Evolutionary conservation across 2,888 invertebrate genomes (phyloP).

Genomic region (Cacoxenus indagator): DNA sequence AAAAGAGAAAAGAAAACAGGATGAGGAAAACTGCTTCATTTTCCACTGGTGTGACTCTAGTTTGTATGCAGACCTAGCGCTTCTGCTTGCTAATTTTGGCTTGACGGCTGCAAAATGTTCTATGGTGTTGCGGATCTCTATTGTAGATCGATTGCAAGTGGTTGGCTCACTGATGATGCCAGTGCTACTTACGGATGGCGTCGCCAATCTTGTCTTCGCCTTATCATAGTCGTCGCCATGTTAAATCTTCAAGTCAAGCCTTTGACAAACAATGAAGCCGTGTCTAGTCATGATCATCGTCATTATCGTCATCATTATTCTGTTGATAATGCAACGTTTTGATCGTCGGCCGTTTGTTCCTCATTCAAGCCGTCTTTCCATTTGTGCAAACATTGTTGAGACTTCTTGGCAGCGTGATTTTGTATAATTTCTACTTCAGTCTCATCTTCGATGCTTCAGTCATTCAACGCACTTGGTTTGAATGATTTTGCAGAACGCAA

Average conservation of each 20-base stretch:
- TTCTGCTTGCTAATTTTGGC: no score
- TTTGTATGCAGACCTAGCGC: no score
- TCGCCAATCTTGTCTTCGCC: no score
- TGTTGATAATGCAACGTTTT: slow-evolving; percentile 14
- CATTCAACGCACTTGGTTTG: slow-evolving; percentile 6
- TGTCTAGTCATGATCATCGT: slow-evolving; percentile 1
- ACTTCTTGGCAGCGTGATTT: slow-evolving; percentile 63
- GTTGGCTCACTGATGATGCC: no score
- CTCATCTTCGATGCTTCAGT: slow-evolving; percentile 15
- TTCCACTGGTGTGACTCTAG: no score
- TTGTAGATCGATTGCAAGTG: no score
- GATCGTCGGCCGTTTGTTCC: slow-evolving; percentile 17
- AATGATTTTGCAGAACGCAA: slow-evolving; percentile 59
- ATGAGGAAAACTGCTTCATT: no score
- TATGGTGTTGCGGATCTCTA: no score
- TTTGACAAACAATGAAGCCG: neutral
- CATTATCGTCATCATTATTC: neutral
- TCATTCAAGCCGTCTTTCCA: slow-evolving; percentile 29
- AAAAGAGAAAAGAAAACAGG: no score
- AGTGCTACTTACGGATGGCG: no score
- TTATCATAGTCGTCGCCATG: no score
- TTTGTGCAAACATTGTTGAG: slow-evolving; percentile 61
- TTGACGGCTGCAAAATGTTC: no score
- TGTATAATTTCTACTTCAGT: slow-evolving; percentile 37
- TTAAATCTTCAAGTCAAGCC: neutral